phyloP scores from a whole-genome alignment of 2,113 vertebrate species.

The Tetraodon nigroviridis region DNA sequence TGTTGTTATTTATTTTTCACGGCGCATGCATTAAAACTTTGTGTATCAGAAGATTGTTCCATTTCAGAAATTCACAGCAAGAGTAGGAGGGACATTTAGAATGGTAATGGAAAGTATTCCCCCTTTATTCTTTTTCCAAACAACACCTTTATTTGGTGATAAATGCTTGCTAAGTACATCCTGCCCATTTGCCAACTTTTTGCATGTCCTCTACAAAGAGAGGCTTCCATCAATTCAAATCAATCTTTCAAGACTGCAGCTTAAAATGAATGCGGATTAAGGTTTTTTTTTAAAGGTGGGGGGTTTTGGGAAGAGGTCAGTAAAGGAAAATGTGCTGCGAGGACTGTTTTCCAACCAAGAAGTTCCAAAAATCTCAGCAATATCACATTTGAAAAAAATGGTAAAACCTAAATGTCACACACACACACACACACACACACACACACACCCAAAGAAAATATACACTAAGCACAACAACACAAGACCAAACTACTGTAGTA shows the following conservation, averaged over 20 bases:
- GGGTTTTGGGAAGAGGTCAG: slow-evolving; percentile 53
- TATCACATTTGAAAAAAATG: neutral
- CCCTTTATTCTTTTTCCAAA: slow-evolving; percentile 38
- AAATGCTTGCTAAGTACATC: slow-evolving; percentile 57
- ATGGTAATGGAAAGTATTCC: slow-evolving; percentile 46
- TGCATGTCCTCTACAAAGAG: slow-evolving; percentile 65
- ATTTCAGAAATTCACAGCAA: slow-evolving; percentile 51
- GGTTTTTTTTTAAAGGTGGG: slow-evolving; percentile 59
- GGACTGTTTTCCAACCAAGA: slow-evolving; percentile 33
- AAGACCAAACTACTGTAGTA: slow-evolving; percentile 31
- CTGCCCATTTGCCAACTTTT: slow-evolving; percentile 55
- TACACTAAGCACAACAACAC: slow-evolving; percentile 38
- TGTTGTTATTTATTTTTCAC: slow-evolving; percentile 54
- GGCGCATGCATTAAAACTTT: slow-evolving; percentile 55
- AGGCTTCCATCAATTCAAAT: slow-evolving; percentile 70
- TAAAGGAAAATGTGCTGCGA: slow-evolving; percentile 66
- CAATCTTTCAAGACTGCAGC: slow-evolving; percentile 65
- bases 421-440: slow-evolving; percentile 7
- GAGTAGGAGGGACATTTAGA: slow-evolving; percentile 35
- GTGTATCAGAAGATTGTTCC: slow-evolving; percentile 40
- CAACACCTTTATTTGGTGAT: slow-evolving; percentile 61
- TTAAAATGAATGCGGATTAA: slow-evolving; percentile 59
- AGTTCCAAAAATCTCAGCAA: neutral
- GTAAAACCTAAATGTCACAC: slow-evolving; percentile 17
- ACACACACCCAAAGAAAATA: slow-evolving; percentile 8